These are phyloP conservation scores for Ophion obscuratus DNA, from an alignment of 2,888 invertebrate species.

Conservation along the genomic window DNA sequence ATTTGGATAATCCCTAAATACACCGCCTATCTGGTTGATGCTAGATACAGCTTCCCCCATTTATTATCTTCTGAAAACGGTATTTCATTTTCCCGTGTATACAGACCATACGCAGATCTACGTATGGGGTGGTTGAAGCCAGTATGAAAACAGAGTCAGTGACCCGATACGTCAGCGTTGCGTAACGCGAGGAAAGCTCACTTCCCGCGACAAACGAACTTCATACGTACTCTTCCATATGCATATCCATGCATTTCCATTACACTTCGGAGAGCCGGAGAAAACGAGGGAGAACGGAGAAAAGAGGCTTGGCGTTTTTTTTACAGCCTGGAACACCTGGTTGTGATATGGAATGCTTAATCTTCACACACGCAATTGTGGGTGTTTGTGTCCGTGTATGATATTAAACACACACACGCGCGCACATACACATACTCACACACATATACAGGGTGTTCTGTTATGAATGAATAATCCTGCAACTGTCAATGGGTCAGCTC, in stretches of 20 bases:
- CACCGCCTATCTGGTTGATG: constrained; percentile 23
- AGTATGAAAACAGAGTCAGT: constrained; percentile 32
- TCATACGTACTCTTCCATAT: constrained; percentile 9
- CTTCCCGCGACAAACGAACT: constrained; percentile 2
- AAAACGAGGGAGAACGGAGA: constrained; percentile 44
- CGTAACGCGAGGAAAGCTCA: constrained; percentile 43
- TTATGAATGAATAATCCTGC: too few relatives aligned
- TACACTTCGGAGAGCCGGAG: constrained; percentile 25
- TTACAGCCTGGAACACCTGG: constrained; percentile 55
- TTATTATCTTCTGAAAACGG: too few relatives aligned
- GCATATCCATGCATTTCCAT: constrained; percentile 40
- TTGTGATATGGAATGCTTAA: constrained; percentile 18
- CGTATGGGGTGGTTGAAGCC: background rate
- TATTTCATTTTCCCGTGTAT: background rate
- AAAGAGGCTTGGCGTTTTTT: constrained; percentile 14
- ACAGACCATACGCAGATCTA: background rate
- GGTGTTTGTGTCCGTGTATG: background rate
- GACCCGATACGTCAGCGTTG: constrained; percentile 59
- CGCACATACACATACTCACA: too few relatives aligned
- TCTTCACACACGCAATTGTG: background rate
- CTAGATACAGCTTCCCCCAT: background rate
- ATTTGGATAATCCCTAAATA: constrained; percentile 38
- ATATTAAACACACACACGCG: too few relatives aligned
- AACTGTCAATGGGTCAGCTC: too few relatives aligned
- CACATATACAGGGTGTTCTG: too few relatives aligned